phyloP scores from a whole-genome alignment of 2,797 vertebrate genomes.

The Threskiornis aethiopicus region DNA sequence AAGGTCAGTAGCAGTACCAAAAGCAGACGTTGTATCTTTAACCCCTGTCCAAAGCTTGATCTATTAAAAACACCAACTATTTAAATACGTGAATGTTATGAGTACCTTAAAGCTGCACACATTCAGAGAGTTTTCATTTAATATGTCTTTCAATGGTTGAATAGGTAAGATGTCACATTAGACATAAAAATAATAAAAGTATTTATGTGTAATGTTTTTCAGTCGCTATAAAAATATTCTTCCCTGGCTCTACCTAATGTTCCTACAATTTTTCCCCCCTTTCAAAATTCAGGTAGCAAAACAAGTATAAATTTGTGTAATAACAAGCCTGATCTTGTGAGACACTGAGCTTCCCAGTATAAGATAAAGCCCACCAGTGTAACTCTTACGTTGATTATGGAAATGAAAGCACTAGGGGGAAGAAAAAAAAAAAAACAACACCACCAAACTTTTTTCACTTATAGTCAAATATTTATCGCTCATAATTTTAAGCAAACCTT shows the following conservation, averaged over 20 bases:
- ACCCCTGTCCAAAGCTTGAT: background rate
- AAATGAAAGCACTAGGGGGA: background rate
- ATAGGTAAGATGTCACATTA: background rate
- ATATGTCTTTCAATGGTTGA: background rate
- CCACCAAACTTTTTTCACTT: background rate
- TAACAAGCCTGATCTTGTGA: background rate
- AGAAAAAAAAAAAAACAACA: background rate
- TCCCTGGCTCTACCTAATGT: background rate
- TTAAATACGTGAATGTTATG: background rate
- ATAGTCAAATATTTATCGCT: background rate
- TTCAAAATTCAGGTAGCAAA: background rate
- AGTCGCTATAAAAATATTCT: background rate
- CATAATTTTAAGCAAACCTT: background rate
- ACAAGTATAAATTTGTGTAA: background rate
- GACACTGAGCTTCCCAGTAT: background rate
- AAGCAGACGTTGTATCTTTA: background rate
- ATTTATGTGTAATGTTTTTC: background rate
- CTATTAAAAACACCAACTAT: background rate
- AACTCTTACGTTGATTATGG: background rate
- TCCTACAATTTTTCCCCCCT: background rate
- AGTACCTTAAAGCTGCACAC: background rate
- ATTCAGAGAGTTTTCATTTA: background rate
- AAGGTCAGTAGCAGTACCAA: background rate
- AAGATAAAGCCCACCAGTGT: background rate
- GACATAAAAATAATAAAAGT: constrained; percentile 4